Evolutionary conservation across 2,888 invertebrate species (phyloP).

Genomic region (Caenorhabditis sulstoni): DNA sequence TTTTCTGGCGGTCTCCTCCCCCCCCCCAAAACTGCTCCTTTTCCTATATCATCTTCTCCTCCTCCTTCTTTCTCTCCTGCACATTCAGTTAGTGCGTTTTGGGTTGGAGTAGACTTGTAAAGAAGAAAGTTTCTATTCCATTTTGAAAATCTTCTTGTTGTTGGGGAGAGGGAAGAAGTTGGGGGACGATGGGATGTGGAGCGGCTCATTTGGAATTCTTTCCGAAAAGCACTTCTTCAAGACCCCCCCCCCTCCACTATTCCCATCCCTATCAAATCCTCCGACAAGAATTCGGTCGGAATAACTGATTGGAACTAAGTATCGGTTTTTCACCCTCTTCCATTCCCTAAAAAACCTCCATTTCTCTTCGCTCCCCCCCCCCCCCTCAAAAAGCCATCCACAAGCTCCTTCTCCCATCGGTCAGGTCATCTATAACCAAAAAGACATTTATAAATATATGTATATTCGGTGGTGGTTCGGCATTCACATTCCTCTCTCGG

Average conservation of each 20-base stretch:
- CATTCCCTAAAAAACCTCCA: background rate
- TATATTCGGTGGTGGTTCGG: slow-evolving; percentile 25
- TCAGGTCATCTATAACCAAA: slow-evolving; percentile 48
- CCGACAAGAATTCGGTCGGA: slow-evolving; percentile 35
- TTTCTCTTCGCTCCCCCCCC: no score
- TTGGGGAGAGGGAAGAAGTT: slow-evolving; percentile 1
- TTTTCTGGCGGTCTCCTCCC: background rate
- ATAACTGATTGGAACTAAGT: slow-evolving; percentile 33
- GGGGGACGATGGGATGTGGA: no score
- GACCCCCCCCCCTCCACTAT: background rate
- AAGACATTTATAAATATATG: slow-evolving; percentile 45
- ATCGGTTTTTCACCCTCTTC: slow-evolving; percentile 13
- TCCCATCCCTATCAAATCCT: slow-evolving; percentile 6
- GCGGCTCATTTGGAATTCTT: slow-evolving; percentile 42
- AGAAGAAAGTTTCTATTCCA: no score
- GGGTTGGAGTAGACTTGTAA: background rate
- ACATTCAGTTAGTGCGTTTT: slow-evolving; percentile 2
- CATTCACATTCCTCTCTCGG: slow-evolving; percentile 6
- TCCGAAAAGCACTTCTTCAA: slow-evolving; percentile 46
- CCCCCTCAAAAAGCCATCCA: no score
- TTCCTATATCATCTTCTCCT: slow-evolving; percentile 9
- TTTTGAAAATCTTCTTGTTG: slow-evolving; percentile 1
- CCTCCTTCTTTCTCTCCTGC: background rate
- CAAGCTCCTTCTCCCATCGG: background rate
- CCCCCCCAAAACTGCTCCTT: background rate